Evolutionary conservation across 2,888 invertebrate genomes (phyloP).

Genomic region (Pristionchus entomophagus): DNA sequence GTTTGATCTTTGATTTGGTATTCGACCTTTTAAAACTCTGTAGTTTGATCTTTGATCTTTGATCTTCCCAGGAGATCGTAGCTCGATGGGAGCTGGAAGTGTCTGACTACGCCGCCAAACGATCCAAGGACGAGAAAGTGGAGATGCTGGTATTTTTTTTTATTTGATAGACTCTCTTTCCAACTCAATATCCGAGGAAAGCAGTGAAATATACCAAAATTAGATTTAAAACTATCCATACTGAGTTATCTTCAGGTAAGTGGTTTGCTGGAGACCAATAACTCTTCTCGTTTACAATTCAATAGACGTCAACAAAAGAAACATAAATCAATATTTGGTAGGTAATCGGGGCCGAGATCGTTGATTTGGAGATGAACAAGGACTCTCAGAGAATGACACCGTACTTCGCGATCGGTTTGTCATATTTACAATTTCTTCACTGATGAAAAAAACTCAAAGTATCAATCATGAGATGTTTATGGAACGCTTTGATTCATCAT

Average conservation of each 20-base stretch:
- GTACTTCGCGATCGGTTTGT: conserved; percentile 66
- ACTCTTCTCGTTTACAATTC: no score
- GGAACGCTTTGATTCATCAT: no score
- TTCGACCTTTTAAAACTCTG: neutral
- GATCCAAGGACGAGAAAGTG: conserved; percentile 51
- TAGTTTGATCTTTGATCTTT: neutral
- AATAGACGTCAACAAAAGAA: no score
- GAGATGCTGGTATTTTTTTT: conserved; percentile 59
- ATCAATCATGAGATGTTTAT: no score
- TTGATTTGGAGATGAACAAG: conserved; percentile 75
- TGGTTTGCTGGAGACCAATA: neutral
- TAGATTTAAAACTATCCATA: no score
- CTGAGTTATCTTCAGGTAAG: no score
- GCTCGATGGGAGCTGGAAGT: conserved; percentile 69
- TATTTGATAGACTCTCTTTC: no score
- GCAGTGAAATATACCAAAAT: no score
- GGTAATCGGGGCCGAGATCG: conserved; percentile 73
- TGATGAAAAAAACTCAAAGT: neutral
- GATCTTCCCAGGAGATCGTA: conserved; percentile 51
- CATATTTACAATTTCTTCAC: conserved; percentile 1
- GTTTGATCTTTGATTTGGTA: conserved; percentile 9
- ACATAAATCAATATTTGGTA: conserved; percentile 47
- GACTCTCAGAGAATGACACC: conserved; percentile 71
- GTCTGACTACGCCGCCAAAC: conserved; percentile 58
- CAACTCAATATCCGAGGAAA: no score